Evolutionary conservation across 2,888 invertebrate species (phyloP).

Genomic region (Gymnosoma rotundatum): DNA sequence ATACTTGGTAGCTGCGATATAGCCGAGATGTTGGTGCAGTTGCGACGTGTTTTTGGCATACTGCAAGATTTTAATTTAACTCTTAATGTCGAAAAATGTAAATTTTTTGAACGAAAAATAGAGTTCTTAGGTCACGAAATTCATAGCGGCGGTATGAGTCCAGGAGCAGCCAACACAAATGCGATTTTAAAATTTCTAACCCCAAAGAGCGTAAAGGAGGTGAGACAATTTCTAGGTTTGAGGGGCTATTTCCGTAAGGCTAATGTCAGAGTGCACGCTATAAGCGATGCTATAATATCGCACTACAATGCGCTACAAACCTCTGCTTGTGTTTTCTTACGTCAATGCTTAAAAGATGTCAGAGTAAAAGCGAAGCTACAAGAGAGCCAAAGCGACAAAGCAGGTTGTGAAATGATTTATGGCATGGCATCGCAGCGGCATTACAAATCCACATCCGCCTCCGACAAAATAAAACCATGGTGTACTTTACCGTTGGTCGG

Average conservation of each 20-base stretch:
- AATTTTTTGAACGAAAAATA: conserved; percentile 52
- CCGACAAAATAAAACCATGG: no score
- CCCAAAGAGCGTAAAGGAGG: conserved; percentile 45
- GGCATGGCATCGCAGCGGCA: no score
- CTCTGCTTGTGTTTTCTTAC: background rate
- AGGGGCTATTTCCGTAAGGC: conserved; percentile 51
- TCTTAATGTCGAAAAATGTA: conserved; percentile 64
- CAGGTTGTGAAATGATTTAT: no score
- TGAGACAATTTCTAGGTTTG: conserved; percentile 59
- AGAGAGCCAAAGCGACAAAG: no score
- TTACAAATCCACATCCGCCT: no score
- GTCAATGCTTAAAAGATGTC: no score
- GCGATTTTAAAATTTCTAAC: conserved; percentile 56
- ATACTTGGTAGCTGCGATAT: no score
- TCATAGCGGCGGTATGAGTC: conserved; percentile 4
- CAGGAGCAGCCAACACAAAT: conserved; percentile 8
- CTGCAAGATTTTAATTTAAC: conserved; percentile 33
- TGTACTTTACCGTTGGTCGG: no score
- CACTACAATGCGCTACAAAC: conserved; percentile 33
- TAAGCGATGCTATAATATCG: conserved; percentile 56
- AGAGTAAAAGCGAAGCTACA: no score
- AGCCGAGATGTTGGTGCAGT: background rate
- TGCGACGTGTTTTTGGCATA: conserved; percentile 19
- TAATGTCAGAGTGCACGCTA: conserved; percentile 38
- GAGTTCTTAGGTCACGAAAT: conserved; percentile 58